phyloP scores from a whole-genome alignment of 23 tunicate genomes.

The Aplidium turbinatum region DNA sequence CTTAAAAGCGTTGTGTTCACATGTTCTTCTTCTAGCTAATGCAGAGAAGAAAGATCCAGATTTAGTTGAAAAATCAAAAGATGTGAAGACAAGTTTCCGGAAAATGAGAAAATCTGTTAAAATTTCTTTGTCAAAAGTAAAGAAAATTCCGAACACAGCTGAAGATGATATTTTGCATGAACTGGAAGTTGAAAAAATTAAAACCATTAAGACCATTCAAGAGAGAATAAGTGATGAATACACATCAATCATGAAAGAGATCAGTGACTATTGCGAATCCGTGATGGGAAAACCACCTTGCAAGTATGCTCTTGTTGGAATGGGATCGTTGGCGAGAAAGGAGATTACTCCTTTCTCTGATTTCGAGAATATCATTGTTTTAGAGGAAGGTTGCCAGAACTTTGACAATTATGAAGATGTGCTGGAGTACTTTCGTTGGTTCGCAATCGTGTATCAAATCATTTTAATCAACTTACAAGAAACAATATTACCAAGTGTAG shows the following conservation, averaged over 20 bases:
- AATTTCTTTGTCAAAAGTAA: background rate
- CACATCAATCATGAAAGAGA: conserved; percentile 5
- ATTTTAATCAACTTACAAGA: too few species aligned
- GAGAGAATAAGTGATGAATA: background rate
- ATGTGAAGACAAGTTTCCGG: background rate
- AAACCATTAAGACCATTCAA: background rate
- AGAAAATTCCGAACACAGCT: background rate
- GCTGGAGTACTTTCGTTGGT: conserved; percentile 6
- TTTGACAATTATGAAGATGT: background rate
- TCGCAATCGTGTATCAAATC: conserved; percentile 2
- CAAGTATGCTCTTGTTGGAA: conserved; percentile 7
- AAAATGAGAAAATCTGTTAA: conserved; percentile 5
- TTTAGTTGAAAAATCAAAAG: background rate
- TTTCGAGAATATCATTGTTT: conserved; percentile 7
- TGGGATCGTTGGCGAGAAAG: background rate
- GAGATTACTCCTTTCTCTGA: background rate
- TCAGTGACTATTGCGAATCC: background rate
- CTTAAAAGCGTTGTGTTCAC: background rate
- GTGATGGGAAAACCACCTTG: conserved; percentile 10
- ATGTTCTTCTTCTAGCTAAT: background rate
- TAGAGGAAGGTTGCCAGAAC: background rate
- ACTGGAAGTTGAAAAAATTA: background rate
- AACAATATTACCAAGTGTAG: conserved; percentile 8
- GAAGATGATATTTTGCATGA: background rate
- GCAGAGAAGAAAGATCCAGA: conserved; percentile 4